Evolutionary conservation across 2,797 vertebrate genomes (phyloP).

Genomic region (Anguilla pacifica): DNA sequence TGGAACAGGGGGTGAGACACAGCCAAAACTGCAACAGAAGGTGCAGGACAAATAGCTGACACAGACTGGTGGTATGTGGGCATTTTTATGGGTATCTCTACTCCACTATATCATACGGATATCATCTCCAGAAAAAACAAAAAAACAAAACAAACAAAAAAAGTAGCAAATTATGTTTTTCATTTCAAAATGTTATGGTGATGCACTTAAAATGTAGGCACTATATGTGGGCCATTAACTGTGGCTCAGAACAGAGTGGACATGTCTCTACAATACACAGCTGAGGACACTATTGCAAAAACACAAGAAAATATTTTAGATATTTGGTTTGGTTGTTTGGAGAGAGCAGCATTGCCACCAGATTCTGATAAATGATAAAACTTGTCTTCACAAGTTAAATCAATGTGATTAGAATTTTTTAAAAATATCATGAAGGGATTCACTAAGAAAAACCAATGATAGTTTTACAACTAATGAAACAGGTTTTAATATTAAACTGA

Average conservation of each 20-base stretch:
- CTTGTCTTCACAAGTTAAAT: background rate
- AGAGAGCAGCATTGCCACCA: background rate
- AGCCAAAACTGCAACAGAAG: background rate
- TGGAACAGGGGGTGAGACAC: conserved; percentile 1
- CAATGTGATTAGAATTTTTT: background rate
- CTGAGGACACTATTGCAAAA: background rate
- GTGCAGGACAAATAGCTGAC: background rate
- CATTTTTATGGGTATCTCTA: background rate
- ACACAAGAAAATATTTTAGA: background rate
- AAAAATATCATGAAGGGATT: background rate
- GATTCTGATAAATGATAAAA: background rate
- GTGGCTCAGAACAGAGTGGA: background rate
- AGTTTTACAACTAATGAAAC: background rate
- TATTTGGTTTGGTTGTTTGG: background rate
- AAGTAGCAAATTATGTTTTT: conserved; percentile 2
- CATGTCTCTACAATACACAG: background rate
- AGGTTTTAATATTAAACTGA: background rate
- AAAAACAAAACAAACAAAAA: background rate
- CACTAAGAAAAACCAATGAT: background rate
- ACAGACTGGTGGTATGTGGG: background rate
- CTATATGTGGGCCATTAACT: background rate
- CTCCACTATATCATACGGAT: background rate
- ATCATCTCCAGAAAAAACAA: background rate
- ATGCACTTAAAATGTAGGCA: background rate
- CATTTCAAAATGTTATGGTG: background rate